Evolutionary conservation across 2,888 invertebrate species (phyloP), one percentile per base, ranked within the genome.

Genomic region (Branchipolynoe longqiensis): DNA sequence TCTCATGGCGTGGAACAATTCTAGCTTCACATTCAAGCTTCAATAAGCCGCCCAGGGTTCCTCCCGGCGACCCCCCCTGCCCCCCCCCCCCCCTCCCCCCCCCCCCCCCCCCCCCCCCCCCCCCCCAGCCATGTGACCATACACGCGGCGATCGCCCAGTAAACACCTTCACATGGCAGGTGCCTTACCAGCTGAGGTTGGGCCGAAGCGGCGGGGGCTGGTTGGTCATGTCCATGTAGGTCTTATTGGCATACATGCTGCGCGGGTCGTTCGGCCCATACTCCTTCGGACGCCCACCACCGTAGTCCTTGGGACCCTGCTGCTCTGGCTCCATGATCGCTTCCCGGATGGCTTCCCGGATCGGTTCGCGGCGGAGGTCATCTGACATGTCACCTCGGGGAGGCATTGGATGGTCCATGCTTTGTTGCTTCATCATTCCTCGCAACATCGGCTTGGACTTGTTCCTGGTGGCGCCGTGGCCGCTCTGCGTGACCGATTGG

Each of bases 281-380:
- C 36, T 84, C 84, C 69, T 84, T 84, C 4, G 84, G 84, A 33
- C 84, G 59, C 22, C 62, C 84, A 1, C 84, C 84, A 18, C 84
- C 84, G 54, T 84, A 84, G 73, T 84, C 84, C 59, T 83, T 83
- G 12, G 25, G 22, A 25, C 28, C 25, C 22, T 28, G 14, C 28
- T 78, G 48, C 22, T n/a, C 31, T 8, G 78, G 78, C 54, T 78
- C 78, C 78, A 48, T 41, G 22, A 78, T 78, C 8, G 78, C 78
- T 48, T 78, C 78, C 4, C 78, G 41, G 41, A 78, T 78, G 78
- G 78, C 48, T 78, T 78, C 78, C 54, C 78, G 41, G 25, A 78
- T 78, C 3, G 78, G 78, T 25, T 78, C 78, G 6, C 31, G 8
- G 8, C 78, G 41, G 31, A 48, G 22, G 48, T 48, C 41, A 22